phyloP scores from a whole-genome alignment of 2,113 vertebrate genomes.

The Ammodramus savannarum region DNA sequence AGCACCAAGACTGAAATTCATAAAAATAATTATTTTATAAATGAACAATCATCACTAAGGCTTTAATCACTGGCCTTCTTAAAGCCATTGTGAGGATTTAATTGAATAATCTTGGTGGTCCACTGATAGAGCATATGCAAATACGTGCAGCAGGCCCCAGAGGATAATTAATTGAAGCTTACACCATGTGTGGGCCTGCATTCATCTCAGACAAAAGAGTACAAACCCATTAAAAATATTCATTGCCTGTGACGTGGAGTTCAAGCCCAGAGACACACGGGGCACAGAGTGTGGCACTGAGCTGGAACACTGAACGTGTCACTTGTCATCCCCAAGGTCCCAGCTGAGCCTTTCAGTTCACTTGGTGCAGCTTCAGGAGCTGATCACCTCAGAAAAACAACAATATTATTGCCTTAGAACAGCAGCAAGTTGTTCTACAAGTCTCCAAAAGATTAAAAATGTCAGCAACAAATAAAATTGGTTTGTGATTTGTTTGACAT shows the following conservation, averaged over 20 bases:
- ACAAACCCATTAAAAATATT: conserved; percentile 17
- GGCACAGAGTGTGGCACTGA: background rate
- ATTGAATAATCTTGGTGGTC: conserved; percentile 33
- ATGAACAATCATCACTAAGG: background rate
- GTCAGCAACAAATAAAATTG: background rate
- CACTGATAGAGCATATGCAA: background rate
- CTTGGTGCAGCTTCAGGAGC: background rate
- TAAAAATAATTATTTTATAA: background rate
- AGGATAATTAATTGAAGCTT: conserved; percentile 12
- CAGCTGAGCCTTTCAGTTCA: background rate
- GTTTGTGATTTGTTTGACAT: background rate
- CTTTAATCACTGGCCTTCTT: background rate
- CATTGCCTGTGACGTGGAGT: background rate
- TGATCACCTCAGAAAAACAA: background rate
- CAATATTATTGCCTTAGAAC: background rate
- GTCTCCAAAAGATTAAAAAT: background rate
- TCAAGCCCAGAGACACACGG: background rate
- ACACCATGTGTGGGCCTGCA: conserved; percentile 30
- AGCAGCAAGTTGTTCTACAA: background rate
- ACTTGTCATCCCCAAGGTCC: background rate
- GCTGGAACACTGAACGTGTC: background rate
- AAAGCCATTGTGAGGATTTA: background rate
- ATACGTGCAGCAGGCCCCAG: background rate
- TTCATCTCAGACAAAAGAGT: conserved; percentile 39
- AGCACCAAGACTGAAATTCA: background rate